phyloP scores from a whole-genome alignment of 2,888 invertebrate species.

The Craniophora ligustri region DNA sequence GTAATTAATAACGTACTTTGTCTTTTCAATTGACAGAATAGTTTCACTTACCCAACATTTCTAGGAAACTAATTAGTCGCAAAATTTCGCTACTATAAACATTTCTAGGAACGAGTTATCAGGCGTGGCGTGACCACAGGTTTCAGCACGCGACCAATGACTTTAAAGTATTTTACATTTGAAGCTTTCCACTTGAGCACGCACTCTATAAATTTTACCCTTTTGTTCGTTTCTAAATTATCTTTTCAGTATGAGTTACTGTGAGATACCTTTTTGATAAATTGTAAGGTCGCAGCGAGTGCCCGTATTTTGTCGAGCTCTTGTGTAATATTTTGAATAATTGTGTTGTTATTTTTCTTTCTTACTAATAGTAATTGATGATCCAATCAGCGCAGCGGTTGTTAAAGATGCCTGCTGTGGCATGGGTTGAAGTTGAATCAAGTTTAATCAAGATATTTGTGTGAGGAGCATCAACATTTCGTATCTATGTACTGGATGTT shows the following conservation, averaged over 20 bases:
- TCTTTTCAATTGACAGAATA: not conserved
- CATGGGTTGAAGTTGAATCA: too few species aligned
- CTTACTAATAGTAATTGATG: too few species aligned
- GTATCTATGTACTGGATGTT: too few species aligned
- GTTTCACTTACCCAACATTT: not conserved
- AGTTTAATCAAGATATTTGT: too few species aligned
- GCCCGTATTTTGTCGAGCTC: slow-evolving; percentile 9
- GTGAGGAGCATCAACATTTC: too few species aligned
- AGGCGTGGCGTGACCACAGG: slow-evolving; percentile 32
- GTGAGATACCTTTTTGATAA: slow-evolving; percentile 43
- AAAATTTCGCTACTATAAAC: slow-evolving; percentile 26
- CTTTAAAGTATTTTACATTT: slow-evolving; percentile 41
- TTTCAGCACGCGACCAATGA: slow-evolving; percentile 42
- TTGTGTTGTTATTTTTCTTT: too few species aligned
- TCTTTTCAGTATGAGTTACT: slow-evolving; percentile 47
- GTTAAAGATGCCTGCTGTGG: too few species aligned
- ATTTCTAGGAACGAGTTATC: slow-evolving; percentile 1
- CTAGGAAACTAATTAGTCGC: slow-evolving; percentile 7
- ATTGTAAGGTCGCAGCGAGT: slow-evolving; percentile 34
- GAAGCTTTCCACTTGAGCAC: slow-evolving; percentile 44
- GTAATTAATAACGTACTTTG: too few species aligned
- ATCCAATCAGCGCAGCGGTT: too few species aligned
- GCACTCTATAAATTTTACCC: slow-evolving; percentile 56
- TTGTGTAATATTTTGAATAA: slow-evolving; percentile 10
- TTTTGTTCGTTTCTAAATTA: slow-evolving; percentile 56